Percentiles rank a stretch among this genome's conserved stretches.
These are phyloP conservation scores for Picus viridis DNA, from an alignment of 2,797 vertebrate genomes.

Conservation along the genomic window DNA sequence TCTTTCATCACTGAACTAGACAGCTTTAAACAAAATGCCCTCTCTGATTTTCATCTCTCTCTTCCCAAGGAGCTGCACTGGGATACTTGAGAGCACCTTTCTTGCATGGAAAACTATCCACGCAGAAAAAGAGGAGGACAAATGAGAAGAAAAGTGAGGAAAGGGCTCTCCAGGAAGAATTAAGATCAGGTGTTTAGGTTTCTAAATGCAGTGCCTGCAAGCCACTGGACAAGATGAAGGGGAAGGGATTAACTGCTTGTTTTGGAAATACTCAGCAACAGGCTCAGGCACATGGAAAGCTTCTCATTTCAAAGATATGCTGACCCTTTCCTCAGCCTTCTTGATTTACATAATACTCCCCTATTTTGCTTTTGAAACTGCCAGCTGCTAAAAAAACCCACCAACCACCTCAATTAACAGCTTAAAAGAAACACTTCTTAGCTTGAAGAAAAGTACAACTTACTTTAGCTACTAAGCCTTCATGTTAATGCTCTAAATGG, in stretches of 20 bases:
- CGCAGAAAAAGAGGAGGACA: background rate
- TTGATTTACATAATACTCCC: background rate
- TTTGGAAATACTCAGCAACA: background rate
- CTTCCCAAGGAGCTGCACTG: background rate
- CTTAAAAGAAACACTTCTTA: background rate
- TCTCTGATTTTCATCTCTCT: background rate
- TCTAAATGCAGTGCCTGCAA: background rate
- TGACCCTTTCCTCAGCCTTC: background rate
- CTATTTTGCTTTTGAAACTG: background rate
- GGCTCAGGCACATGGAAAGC: background rate
- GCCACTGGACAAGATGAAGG: background rate
- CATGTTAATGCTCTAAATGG: background rate
- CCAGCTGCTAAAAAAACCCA: background rate
- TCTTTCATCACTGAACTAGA: background rate
- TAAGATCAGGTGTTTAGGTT: background rate
- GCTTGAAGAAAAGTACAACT: background rate
- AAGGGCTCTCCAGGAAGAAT: background rate
- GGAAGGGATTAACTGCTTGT: background rate
- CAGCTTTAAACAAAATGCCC: background rate
- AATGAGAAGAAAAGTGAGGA: background rate
- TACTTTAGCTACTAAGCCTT: background rate
- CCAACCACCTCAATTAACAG: background rate
- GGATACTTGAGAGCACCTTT: background rate
- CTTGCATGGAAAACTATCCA: background rate
- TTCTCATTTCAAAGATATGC: background rate